These are phyloP conservation scores for Albula glossodonta DNA, from an alignment of 2,113 vertebrate genomes.

Conservation along the genomic window DNA sequence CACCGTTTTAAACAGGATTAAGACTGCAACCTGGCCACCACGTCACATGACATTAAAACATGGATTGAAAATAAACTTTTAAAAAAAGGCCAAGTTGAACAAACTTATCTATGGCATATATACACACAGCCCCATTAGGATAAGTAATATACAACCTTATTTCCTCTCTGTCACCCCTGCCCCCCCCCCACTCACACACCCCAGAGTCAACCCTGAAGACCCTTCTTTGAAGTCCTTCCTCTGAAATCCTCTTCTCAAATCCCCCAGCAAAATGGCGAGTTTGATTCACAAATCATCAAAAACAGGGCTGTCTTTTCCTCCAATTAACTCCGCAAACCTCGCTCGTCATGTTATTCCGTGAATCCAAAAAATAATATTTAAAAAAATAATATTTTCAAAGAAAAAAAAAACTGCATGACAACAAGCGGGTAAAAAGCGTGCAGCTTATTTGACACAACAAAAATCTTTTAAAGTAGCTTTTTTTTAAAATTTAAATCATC, in stretches of 20 bases:
- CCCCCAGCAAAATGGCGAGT: not conserved
- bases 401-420: constrained; percentile 29
- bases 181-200: not conserved
- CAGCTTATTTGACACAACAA: constrained; percentile 35
- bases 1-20: not conserved
- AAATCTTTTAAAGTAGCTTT: constrained; percentile 46
- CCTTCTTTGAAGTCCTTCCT: not conserved
- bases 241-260: not conserved
- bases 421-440: constrained; percentile 48
- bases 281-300: not conserved
- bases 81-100: not conserved
- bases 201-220: constrained; percentile 10
- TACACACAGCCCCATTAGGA: not conserved
- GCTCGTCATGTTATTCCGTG: constrained; percentile 26
- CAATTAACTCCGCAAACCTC: constrained; percentile 22
- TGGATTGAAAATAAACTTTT: constrained; percentile 3
- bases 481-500: constrained; percentile 8
- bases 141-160: not conserved
- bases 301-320: not conserved
- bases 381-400: constrained; percentile 48
- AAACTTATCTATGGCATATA: not conserved
- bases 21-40: constrained; percentile 3
- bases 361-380: constrained; percentile 47
- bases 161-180: not conserved
- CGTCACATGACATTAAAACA: constrained; percentile 17